Conservation (phyloP, 2,113 vertebrate species). For the Antechinus stuartii region DNA sequence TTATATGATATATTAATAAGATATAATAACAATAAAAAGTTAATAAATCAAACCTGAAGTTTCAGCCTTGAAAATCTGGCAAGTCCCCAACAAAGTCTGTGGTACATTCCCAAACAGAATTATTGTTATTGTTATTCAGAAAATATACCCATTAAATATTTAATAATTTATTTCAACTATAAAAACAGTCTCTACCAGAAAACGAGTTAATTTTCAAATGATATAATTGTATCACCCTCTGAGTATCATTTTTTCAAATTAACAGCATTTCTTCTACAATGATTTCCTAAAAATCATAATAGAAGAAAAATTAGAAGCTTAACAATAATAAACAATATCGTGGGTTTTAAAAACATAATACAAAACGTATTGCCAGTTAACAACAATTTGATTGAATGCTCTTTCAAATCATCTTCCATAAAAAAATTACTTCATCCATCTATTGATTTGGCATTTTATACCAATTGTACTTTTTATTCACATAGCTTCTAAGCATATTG, state of each 20-base stretch:
- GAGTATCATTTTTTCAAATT: background rate
- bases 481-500: background rate
- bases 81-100: background rate
- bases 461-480: background rate
- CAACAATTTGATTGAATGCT: background rate
- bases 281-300: background rate
- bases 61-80: background rate
- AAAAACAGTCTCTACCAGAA: background rate
- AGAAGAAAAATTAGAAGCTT: background rate
- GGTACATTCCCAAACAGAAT: background rate
- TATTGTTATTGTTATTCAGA: background rate
- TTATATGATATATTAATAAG: too few species aligned
- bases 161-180: background rate
- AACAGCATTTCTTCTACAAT: background rate
- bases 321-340: background rate
- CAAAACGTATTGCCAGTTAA: background rate
- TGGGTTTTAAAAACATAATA: background rate
- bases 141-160: background rate
- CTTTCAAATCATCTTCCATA: background rate
- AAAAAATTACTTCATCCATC: background rate
- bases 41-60: background rate
- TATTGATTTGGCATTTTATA: background rate
- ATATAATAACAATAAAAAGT: too few species aligned
- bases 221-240: background rate
- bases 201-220: background rate